phyloP scores from a whole-genome alignment of 2,888 invertebrate genomes.

The Alcis repandata region DNA sequence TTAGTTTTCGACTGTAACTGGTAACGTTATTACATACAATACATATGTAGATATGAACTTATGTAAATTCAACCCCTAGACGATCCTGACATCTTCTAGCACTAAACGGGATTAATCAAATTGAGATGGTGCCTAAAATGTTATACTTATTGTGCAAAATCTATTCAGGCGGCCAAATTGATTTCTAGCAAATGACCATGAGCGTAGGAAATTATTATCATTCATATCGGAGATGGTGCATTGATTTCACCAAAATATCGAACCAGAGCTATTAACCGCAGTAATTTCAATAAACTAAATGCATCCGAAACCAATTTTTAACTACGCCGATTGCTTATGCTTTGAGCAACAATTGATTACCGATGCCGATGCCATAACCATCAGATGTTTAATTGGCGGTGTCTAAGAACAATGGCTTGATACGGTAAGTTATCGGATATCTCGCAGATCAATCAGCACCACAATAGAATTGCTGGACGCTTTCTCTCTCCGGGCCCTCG shows the following conservation, averaged over 20 bases:
- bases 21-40: too few relatives aligned
- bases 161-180: constrained; percentile 1
- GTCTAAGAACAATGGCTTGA: constrained; percentile 74
- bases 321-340: constrained; percentile 39
- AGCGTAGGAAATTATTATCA: constrained; percentile 4
- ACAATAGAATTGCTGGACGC: constrained; percentile 74
- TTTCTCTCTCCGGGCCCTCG: constrained; percentile 61
- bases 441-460: constrained; percentile 69
- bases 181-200: not conserved
- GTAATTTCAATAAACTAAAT: constrained; percentile 30
- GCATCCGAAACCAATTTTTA: constrained; percentile 42
- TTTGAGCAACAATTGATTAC: constrained; percentile 47
- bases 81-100: too few relatives aligned
- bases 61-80: too few relatives aligned
- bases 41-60: too few relatives aligned
- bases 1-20: too few relatives aligned
- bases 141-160: not conserved
- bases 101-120: too few relatives aligned
- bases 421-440: constrained; percentile 66
- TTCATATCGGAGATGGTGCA: constrained; percentile 2
- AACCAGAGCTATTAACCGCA: constrained; percentile 8
- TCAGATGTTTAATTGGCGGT: constrained; percentile 64
- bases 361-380: constrained; percentile 50
- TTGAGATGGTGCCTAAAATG: not conserved
- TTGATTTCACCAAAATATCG: constrained; percentile 17